These are phyloP conservation scores for Agelastica alni DNA, from an alignment of 2,888 invertebrate genomes.

Conservation along the genomic window DNA sequence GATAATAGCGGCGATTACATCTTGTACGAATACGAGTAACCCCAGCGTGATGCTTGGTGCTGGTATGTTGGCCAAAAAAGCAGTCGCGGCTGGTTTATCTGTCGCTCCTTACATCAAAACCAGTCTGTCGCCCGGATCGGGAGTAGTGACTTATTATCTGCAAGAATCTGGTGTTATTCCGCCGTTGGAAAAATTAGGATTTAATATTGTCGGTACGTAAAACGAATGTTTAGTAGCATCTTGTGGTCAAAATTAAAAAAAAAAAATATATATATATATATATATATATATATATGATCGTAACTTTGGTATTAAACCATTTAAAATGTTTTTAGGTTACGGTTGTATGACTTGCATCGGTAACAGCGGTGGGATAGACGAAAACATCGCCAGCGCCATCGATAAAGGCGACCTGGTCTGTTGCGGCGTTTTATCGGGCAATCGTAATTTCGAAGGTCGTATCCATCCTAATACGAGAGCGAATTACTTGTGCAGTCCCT, in stretches of 20 bases:
- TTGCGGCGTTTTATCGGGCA: constrained; percentile 95
- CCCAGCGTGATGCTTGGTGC: constrained; percentile 98
- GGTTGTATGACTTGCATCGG: constrained; percentile 99
- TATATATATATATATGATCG: no score
- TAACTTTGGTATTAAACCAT: no score
- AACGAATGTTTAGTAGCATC: no score
- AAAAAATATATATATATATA: no score
- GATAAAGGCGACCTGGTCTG: constrained; percentile 93
- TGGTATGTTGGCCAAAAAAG: constrained; percentile 89
- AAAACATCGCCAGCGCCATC: constrained; percentile 87
- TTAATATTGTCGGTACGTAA: constrained; percentile 72
- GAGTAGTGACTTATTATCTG: constrained; percentile 56
- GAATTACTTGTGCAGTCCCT: constrained; percentile 97
- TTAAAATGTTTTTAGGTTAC: constrained; percentile 83
- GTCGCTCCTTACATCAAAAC: constrained; percentile 94
- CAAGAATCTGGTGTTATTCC: constrained; percentile 91
- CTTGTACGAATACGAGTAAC: constrained; percentile 97
- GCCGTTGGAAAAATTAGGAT: constrained; percentile 83
- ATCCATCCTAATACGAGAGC: constrained; percentile 97
- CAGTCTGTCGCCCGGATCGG: constrained; percentile 83
- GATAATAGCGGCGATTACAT: constrained; percentile 96
- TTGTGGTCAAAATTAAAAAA: no score
- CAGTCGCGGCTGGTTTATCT: constrained; percentile 85
- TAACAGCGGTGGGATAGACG: constrained; percentile 94
- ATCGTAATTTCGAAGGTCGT: constrained; percentile 97